A percentile compares a stretch with the other conserved stretches of the same genome.
phyloP scores from a whole-genome alignment of 2,888 invertebrate genomes.

The Crematogaster levior region DNA sequence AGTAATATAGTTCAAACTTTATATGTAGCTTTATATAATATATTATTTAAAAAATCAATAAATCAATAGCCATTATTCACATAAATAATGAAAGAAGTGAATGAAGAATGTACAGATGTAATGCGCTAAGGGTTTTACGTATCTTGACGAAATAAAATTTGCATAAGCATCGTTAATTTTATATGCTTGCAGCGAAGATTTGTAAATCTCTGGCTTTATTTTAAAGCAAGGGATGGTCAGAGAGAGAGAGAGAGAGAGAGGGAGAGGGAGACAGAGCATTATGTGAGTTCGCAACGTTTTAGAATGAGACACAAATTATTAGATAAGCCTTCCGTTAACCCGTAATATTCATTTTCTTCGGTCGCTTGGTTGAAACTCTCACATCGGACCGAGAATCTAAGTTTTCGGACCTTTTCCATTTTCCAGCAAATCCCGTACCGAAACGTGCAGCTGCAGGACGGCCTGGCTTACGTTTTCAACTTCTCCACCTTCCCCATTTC shows the following conservation, averaged over 20 bases:
- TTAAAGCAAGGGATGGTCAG: background rate
- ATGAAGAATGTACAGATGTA: background rate
- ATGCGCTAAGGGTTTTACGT: background rate
- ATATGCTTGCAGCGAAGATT: background rate
- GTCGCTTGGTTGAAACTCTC: conserved; percentile 53
- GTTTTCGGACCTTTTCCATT: conserved; percentile 75
- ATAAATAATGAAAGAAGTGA: background rate
- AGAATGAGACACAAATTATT: conserved; percentile 48
- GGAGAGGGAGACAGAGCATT: too few species aligned
- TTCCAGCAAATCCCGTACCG: conserved; percentile 70
- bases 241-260: background rate
- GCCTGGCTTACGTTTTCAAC: conserved; percentile 59
- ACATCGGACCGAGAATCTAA: conserved; percentile 49
- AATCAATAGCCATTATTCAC: background rate
- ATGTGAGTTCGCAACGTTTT: conserved; percentile 48
- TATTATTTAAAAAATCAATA: background rate
- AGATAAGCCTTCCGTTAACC: conserved; percentile 31
- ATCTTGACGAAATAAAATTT: conserved; percentile 18
- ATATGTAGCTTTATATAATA: background rate
- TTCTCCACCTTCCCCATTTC: conserved; percentile 29
- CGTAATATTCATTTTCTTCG: conserved; percentile 61
- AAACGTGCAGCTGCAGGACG: conserved; percentile 61
- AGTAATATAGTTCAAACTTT: background rate
- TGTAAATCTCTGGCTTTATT: conserved; percentile 3
- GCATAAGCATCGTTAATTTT: conserved; percentile 22